Evolutionary conservation across 1,140 invertebrate genomes (phyloP).

Genomic region (Zaprionus nigranus): DNA sequence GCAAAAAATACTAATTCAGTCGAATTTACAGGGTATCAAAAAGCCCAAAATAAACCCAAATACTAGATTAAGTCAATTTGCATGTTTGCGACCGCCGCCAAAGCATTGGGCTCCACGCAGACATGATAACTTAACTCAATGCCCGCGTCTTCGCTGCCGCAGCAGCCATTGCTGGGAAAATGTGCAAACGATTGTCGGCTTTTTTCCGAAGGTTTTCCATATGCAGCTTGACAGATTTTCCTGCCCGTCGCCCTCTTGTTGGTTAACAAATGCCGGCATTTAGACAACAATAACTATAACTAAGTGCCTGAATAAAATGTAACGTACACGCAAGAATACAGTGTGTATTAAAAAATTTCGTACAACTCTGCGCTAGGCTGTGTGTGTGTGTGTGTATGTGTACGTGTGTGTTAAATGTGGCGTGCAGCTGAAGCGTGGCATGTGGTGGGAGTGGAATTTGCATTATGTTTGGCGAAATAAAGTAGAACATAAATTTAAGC

Average conservation of each 20-base stretch:
- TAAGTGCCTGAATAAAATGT: conserved; percentile 38
- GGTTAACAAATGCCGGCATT: conserved; percentile 50
- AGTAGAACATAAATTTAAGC: conserved; percentile 36
- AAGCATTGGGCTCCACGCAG: conserved; percentile 69
- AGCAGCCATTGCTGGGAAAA: conserved; percentile 58
- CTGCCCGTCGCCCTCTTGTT: neutral
- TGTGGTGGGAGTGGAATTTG: conserved; percentile 46
- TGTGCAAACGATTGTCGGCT: conserved; percentile 65
- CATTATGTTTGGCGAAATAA: conserved; percentile 32
- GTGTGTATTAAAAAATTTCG: conserved; percentile 3
- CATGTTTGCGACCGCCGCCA: conserved; percentile 62
- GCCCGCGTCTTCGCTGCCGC: conserved; percentile 13
- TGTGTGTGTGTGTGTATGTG: conserved; percentile 27
- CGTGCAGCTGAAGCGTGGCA: conserved; percentile 43
- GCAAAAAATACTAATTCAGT: neutral
- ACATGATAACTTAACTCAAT: conserved; percentile 59
- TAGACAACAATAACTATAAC: conserved; percentile 57
- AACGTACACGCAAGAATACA: conserved; percentile 28
- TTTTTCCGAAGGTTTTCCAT: conserved; percentile 79
- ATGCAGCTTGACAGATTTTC: conserved; percentile 47
- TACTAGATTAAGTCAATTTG: conserved; percentile 81
- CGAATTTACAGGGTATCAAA: neutral
- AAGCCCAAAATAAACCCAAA: conserved; percentile 57
- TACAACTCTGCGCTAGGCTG: neutral
- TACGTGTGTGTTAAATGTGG: conserved; percentile 49